phyloP scores from a whole-genome alignment of 2,888 invertebrate genomes.

The Acleris literana region DNA sequence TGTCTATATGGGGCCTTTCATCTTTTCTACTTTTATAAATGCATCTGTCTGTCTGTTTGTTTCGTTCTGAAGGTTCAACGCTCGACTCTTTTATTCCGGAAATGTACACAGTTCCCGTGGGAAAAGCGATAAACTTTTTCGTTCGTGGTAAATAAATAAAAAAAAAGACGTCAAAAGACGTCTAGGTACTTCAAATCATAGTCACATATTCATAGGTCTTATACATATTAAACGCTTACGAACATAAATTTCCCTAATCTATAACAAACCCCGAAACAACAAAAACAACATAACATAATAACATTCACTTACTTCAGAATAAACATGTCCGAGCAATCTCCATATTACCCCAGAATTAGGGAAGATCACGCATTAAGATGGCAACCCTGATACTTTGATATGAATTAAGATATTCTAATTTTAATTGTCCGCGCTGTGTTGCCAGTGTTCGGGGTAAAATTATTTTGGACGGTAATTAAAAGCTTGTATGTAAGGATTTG shows the following conservation, averaged over 20 bases:
- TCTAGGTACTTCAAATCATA: no score
- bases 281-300: slow-evolving; percentile 48
- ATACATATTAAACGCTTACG: no score
- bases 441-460: slow-evolving; percentile 29
- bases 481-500: slow-evolving; percentile 6
- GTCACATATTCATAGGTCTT: no score
- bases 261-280: slow-evolving; percentile 34
- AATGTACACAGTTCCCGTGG: no score
- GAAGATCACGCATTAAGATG: slow-evolving; percentile 81
- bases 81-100: no score
- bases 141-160: no score
- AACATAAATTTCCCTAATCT: slow-evolving; percentile 41
- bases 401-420: slow-evolving; percentile 90
- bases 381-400: slow-evolving; percentile 84
- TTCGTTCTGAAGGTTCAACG: no score
- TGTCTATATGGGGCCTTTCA: no score
- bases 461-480: slow-evolving; percentile 31
- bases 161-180: no score
- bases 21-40: no score
- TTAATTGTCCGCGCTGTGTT: slow-evolving; percentile 66
- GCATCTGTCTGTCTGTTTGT: no score
- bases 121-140: no score
- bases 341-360: slow-evolving; percentile 77
- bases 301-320: slow-evolving; percentile 78
- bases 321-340: slow-evolving; percentile 78